Evolutionary conservation across 1,140 invertebrate species (phyloP), one percentile per base, ranked within the genome.

Genomic region (Ceratosolen solmsi): DNA sequence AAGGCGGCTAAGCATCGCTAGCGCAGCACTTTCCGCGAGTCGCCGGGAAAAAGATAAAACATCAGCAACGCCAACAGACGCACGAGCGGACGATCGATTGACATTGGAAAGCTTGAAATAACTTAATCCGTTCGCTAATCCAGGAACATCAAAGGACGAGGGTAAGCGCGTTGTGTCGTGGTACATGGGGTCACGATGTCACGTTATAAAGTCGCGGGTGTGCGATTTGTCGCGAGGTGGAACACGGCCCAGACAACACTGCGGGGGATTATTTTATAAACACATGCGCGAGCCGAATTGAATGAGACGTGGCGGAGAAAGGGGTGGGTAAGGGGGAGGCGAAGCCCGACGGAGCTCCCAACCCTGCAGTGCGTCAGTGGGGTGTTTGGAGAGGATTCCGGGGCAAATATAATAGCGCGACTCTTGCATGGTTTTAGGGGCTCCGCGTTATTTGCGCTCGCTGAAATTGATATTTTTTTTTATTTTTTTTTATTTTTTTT

Each of bases 211-310:
- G 41, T 58, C 77, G 65, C 27, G 25, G 60, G 11, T 13, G 0
- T 27, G 27, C 49, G 33, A 72, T 79, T 56, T 56, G 49, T 56
- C 33, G 49, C 25, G 54, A 46, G 22, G 51, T 17, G 36, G 33
- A 33, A 11, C 30, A 9, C 33, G 11, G 68, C 3, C 20, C 30
- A 51, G 25, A 72, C 60, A 80, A 80, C 78, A 73, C 58, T 73
- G 36, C 36, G 1, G 17, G 11, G 56, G 78, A 80, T 80, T 80
- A 73, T 80, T 80, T 80, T 80, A 71, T 71, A 70, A 80, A 80
- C 17, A 33, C 54, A 20, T 38, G 17, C 38, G 25, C 25, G 4
- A 25, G 0, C 1, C n/a, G 15, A 54, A 73, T 76, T 77, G 46
- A 51, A 68, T 33, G 46, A 78, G 46, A 20, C n/a, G n/a, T 0